These are phyloP conservation scores for Cyrtodaria siliqua DNA, from an alignment of 2,888 invertebrate genomes.

Conservation along the genomic window DNA sequence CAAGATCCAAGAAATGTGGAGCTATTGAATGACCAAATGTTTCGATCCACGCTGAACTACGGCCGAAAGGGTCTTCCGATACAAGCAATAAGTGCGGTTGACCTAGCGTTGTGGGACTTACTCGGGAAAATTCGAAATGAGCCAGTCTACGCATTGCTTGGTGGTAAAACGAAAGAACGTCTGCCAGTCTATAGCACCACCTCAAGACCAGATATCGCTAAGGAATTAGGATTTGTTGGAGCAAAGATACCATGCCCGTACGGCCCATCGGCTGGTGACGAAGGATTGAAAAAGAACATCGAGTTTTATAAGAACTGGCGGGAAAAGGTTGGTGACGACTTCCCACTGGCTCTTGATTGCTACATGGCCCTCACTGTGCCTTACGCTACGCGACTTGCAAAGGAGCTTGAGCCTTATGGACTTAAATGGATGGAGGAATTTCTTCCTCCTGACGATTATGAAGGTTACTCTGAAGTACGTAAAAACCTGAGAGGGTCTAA, in stretches of 20 bases:
- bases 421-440: constrained; percentile 84
- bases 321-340: constrained; percentile 81
- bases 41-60: constrained; percentile 82
- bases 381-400: constrained; percentile 79
- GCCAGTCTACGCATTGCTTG: constrained; percentile 83
- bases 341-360: constrained; percentile 83
- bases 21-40: constrained; percentile 84
- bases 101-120: constrained; percentile 83
- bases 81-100: constrained; percentile 83
- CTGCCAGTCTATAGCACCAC: constrained; percentile 84
- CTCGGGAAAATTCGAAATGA: constrained; percentile 81
- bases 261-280: constrained; percentile 82
- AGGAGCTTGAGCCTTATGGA: constrained; percentile 78
- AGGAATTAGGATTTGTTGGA: constrained; percentile 82
- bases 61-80: constrained; percentile 83
- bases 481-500: constrained; percentile 75
- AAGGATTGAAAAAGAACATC: constrained; percentile 80
- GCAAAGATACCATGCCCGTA: constrained; percentile 82
- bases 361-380: constrained; percentile 83
- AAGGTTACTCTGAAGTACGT: constrained; percentile 78
- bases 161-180: constrained; percentile 82
- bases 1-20: constrained; percentile 83
- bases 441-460: constrained; percentile 82
- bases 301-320: constrained; percentile 80
- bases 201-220: constrained; percentile 80